phyloP scores from a whole-genome alignment of 2,888 invertebrate genomes.

The Drosophila pseudotalamancana region DNA sequence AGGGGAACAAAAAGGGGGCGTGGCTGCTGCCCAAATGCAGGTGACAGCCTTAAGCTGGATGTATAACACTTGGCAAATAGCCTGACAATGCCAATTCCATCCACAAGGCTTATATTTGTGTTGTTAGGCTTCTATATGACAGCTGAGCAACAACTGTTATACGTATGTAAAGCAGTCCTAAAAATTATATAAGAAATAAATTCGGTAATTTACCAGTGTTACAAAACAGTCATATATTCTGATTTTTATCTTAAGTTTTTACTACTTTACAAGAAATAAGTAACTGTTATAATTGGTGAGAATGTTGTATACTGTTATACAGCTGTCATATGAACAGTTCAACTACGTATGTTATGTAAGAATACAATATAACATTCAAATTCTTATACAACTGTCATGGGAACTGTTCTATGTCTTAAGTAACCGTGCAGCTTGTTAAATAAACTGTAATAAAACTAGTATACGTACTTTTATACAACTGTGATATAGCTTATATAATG shows the following conservation, averaged over 20 bases:
- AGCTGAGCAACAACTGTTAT: neutral
- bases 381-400: neutral
- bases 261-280: no score
- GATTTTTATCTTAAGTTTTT: no score
- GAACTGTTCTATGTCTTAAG: slow-evolving; percentile 1
- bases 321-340: neutral
- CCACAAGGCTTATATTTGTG: neutral
- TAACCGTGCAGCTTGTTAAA: neutral
- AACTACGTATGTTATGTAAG: no score
- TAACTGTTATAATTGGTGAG: no score
- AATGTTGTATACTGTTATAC: no score
- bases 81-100: neutral
- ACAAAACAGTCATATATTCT: no score
- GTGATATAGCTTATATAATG: no score
- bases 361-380: neutral
- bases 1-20: neutral
- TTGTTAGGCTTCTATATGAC: no score
- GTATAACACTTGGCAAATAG: slow-evolving; percentile 1
- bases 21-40: neutral
- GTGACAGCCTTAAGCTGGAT: neutral
- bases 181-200: neutral
- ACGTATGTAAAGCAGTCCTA: neutral
- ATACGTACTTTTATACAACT: neutral
- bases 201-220: no score
- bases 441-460: neutral